These are phyloP conservation scores for Caerostris extrusa DNA, from an alignment of 1,140 invertebrate genomes.

Conservation along the genomic window DNA sequence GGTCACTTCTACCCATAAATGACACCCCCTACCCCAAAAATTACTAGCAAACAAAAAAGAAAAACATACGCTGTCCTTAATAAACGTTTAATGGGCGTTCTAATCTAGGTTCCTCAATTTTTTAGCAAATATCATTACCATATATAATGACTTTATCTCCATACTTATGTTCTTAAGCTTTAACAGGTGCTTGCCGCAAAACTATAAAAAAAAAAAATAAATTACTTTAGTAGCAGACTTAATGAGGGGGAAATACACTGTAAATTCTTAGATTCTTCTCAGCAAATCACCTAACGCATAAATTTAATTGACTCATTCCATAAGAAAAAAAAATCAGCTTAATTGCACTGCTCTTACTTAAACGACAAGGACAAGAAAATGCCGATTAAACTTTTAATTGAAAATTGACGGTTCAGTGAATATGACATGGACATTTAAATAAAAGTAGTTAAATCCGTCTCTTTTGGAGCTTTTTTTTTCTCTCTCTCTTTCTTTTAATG, in stretches of 20 bases:
- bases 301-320: slow-evolving; percentile 19
- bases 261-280: slow-evolving; percentile 10
- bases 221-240: background rate
- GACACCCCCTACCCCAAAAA: too few relatives aligned
- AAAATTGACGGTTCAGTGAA: slow-evolving; percentile 29
- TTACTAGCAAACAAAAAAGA: too few relatives aligned
- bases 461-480: background rate
- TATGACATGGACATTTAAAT: slow-evolving; percentile 40
- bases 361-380: slow-evolving; percentile 38
- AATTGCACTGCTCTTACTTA: slow-evolving; percentile 26
- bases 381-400: slow-evolving; percentile 42
- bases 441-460: slow-evolving; percentile 29
- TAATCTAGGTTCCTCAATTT: background rate
- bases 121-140: background rate
- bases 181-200: slow-evolving; percentile 1
- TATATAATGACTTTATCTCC: slow-evolving; percentile 29
- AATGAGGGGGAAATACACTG: slow-evolving; percentile 24
- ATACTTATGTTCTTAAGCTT: slow-evolving; percentile 6
- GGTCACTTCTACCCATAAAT: too few relatives aligned
- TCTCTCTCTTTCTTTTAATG: background rate
- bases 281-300: slow-evolving; percentile 27
- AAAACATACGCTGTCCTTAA: background rate
- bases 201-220: background rate
- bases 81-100: background rate
- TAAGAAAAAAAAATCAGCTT: background rate